Conservation (phyloP, 2,797 vertebrate genomes). For the Xenops minutus region DNA sequence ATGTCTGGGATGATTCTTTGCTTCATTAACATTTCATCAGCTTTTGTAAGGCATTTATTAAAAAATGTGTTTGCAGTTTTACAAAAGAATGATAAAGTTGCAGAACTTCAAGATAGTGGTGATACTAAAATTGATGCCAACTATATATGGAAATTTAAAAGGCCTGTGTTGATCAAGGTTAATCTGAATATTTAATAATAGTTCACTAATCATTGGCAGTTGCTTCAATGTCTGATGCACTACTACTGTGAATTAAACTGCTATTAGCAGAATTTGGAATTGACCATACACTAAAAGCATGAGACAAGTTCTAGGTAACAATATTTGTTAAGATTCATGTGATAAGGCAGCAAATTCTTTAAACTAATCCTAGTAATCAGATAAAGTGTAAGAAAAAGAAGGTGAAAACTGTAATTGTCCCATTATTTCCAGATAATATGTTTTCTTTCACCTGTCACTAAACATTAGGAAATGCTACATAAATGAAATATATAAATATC, state of each 20-base stretch:
- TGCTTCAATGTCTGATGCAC: background rate
- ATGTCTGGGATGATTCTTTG: slow-evolving; percentile 4
- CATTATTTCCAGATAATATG: background rate
- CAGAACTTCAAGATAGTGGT: background rate
- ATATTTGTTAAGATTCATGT: background rate
- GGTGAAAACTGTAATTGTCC: background rate
- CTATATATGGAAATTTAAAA: background rate
- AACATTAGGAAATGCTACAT: background rate
- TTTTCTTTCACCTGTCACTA: background rate
- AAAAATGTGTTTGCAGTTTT: background rate
- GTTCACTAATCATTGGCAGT: background rate
- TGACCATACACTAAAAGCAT: background rate
- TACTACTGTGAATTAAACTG: background rate
- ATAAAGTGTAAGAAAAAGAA: background rate
- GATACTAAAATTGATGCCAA: background rate
- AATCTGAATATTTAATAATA: background rate
- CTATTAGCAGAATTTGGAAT: background rate
- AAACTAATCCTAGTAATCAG: background rate
- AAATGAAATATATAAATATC: background rate
- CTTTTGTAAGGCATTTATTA: background rate
- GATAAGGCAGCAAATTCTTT: background rate
- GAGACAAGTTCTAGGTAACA: background rate
- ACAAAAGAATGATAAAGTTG: background rate
- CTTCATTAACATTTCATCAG: slow-evolving; percentile 11
- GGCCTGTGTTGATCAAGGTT: background rate